Conservation (phyloP, 1,140 invertebrate genomes). For the Venustaconcha ellipsiformis region DNA sequence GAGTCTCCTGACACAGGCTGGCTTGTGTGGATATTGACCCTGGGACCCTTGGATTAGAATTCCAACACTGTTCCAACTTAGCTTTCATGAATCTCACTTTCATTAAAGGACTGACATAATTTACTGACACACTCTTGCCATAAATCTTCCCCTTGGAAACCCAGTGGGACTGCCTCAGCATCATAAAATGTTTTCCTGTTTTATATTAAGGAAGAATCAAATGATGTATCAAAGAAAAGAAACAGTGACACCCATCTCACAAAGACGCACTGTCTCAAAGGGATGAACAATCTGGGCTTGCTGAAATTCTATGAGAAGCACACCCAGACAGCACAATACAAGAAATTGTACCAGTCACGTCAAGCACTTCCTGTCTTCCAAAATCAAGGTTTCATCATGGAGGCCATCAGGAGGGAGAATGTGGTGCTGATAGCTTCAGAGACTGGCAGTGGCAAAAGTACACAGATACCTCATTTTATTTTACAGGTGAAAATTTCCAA, state of each 20-base stretch:
- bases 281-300: slow-evolving; percentile 1
- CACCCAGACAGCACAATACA: slow-evolving; percentile 32
- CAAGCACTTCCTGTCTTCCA: slow-evolving; percentile 56
- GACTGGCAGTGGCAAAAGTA: slow-evolving; percentile 96
- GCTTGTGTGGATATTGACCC: too few species aligned
- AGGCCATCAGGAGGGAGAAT: slow-evolving; percentile 88
- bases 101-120: too few species aligned
- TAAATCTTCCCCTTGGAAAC: too few species aligned
- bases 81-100: too few species aligned
- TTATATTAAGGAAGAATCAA: too few species aligned
- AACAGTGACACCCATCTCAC: not conserved
- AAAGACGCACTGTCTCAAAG: not conserved
- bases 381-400: slow-evolving; percentile 79
- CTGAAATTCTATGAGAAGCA: slow-evolving; percentile 16
- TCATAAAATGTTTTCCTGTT: too few species aligned
- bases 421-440: slow-evolving; percentile 93
- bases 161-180: too few species aligned
- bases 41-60: too few species aligned
- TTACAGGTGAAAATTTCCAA: slow-evolving; percentile 77
- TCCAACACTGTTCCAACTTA: too few species aligned
- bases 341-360: slow-evolving; percentile 37
- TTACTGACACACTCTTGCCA: too few species aligned
- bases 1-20: too few species aligned
- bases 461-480: slow-evolving; percentile 97
- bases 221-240: slow-evolving; percentile 21